Conservation (phyloP, 1,140 invertebrate species). For the Laodelphax striatellus region DNA sequence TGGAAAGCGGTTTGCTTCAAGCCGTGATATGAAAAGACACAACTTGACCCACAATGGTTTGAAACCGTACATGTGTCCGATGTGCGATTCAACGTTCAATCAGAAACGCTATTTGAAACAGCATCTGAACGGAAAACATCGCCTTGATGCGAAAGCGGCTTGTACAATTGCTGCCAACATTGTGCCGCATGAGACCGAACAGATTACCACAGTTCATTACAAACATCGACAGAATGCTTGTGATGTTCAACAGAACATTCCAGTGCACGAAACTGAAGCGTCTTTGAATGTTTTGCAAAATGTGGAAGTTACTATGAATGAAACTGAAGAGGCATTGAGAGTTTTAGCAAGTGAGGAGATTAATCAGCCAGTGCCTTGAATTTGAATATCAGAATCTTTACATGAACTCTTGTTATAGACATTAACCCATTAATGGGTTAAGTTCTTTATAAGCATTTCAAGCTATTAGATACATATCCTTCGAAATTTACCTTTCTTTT, state of each 20-base stretch:
- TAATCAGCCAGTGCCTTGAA: too few species aligned
- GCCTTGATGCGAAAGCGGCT: not conserved
- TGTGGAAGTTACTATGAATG: not conserved
- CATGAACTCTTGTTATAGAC: too few species aligned
- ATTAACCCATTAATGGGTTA: too few species aligned
- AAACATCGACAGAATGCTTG: too few species aligned
- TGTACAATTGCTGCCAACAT: not conserved
- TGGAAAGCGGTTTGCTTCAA: conserved; percentile 38
- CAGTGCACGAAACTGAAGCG: too few species aligned
- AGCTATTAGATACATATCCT: too few species aligned
- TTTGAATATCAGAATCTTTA: too few species aligned
- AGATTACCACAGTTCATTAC: not conserved
- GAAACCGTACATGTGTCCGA: conserved; percentile 37
- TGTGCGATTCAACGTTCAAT: conserved; percentile 42
- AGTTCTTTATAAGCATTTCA: too few species aligned
- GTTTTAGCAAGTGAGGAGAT: not conserved
- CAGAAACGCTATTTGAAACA: conserved; percentile 37
- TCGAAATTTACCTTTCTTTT: too few species aligned
- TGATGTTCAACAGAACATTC: too few species aligned
- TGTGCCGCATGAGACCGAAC: not conserved
- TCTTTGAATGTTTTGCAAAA: too few species aligned
- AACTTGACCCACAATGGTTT: conserved; percentile 37
- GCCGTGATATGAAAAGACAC: conserved; percentile 38
- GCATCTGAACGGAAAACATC: conserved; percentile 16
- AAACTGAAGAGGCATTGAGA: not conserved